Base-by-base conservation (phyloP, 1,140 invertebrate genomes). In the Cataglyphis hispanica region DNA sequence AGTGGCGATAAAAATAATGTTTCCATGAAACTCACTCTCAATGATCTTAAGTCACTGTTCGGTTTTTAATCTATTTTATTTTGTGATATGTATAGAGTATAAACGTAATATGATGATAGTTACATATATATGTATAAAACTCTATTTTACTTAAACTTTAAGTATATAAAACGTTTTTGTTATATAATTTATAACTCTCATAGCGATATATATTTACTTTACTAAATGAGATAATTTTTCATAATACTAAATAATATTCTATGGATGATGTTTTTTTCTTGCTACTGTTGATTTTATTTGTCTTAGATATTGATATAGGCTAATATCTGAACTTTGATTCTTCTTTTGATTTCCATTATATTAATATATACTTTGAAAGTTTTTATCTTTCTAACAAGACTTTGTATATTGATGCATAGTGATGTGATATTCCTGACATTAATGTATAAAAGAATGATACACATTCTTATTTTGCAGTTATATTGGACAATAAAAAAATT, bases 21-120 rank as follows among this genome's bases (percentile, higher is more conserved):
- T 13, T 11, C 2, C 0, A 19, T 7, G 2, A 74, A 98, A 90
- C 95, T 98, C 1, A 96, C 96, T 1, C 95, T 98, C 6, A 96
- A 98, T 61, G 98, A 98, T 93, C 95, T 98, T n/a, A 97, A 97
- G 93, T 94, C 96, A 84, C 94, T 98, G 0, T 98, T 98, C 92
- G 89, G 27, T 31, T 58, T 91, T n/a, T 91, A 83, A 77, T 70
- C 1, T 60, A 46, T 72, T 56, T 34, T 6, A 60, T 86, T 3
- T 87, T 40, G 8, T 5, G 27, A 80, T 69, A 80, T 40, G 43
- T 37, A 25, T 58, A 77, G 34, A 69, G 78, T 84, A 10, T 27
- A 34, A 8, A 58, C 7, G 10, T 8, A 22, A 8, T 10, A 22
- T 2, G 0, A 16, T 16, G 13, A 50, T 50, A 8, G 11, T 13